Conservation (phyloP, 2,888 invertebrate species). For the Arge pagana region DNA sequence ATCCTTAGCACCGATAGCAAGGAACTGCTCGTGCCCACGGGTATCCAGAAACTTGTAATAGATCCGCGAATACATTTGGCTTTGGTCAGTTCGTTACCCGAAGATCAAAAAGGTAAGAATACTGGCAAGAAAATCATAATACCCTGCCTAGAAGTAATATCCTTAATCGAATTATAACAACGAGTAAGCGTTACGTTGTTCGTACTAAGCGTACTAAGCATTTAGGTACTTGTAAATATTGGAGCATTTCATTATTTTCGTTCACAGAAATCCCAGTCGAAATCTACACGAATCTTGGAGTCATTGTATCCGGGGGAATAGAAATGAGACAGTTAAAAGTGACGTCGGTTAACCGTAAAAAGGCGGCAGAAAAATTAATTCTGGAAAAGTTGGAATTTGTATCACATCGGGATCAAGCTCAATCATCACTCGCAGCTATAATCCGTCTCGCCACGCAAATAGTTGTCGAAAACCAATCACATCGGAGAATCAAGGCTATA, state of each 20-base stretch:
- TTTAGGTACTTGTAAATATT: too few species aligned
- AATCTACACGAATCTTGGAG: constrained; percentile 53
- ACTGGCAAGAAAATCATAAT: constrained; percentile 1
- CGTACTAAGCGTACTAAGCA: too few species aligned
- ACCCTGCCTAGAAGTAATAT: too few species aligned
- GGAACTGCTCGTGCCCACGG: constrained; percentile 64
- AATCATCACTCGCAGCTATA: constrained; percentile 41
- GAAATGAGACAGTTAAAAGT: constrained; percentile 66
- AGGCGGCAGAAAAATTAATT: constrained; percentile 60
- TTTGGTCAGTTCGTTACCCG: constrained; percentile 35
- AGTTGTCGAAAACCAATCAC: constrained; percentile 60
- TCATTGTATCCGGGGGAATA: constrained; percentile 62
- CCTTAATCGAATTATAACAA: too few species aligned
- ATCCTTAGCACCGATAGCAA: constrained; percentile 58
- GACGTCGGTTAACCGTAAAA: constrained; percentile 61
- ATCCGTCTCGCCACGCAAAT: constrained; percentile 57
- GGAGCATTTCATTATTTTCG: background rate
- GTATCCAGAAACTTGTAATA: constrained; percentile 63
- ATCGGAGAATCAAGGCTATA: constrained; percentile 48
- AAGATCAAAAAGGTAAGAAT: constrained; percentile 44
- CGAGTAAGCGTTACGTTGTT: too few species aligned
- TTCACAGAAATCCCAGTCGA: constrained; percentile 53
- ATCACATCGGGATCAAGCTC: constrained; percentile 55
- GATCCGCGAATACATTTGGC: constrained; percentile 59
- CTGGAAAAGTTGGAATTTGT: constrained; percentile 64